Percentiles rank a stretch among this genome's conserved stretches.
phyloP scores from a whole-genome alignment of 1,140 invertebrate species.

The Eupristina koningsbergeri region DNA sequence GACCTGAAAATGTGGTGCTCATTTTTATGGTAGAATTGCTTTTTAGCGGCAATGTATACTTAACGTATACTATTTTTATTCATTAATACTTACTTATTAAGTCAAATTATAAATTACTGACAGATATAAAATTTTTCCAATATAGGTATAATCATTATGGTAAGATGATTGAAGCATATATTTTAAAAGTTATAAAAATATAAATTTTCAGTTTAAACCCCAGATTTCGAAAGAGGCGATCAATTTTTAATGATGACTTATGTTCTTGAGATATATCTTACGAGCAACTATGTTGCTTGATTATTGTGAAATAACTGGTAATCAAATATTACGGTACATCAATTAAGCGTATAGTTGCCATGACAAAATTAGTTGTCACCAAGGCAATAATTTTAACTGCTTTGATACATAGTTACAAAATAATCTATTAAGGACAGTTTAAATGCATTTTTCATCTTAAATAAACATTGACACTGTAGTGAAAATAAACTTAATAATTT shows the following conservation, averaged over 20 bases:
- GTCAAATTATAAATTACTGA: not conserved
- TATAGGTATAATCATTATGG: not conserved
- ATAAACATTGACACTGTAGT: not conserved
- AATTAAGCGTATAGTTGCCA: not conserved
- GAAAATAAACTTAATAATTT: not conserved
- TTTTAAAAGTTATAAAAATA: not conserved
- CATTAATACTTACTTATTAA: not conserved
- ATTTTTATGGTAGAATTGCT: not conserved
- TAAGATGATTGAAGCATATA: not conserved
- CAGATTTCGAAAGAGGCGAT: not conserved
- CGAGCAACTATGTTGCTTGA: not conserved
- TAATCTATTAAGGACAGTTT: not conserved
- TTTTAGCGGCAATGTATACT: not conserved
- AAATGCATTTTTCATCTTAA: not conserved
- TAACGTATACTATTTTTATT: not conserved
- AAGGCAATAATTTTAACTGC: not conserved
- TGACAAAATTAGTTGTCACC: not conserved
- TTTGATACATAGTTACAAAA: not conserved
- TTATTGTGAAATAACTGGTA: not conserved
- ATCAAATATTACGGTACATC: not conserved
- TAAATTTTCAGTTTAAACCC: not conserved
- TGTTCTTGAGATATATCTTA: not conserved
- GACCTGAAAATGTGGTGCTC: not conserved
- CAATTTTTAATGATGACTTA: not conserved
- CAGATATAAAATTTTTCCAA: too few relatives aligned